phyloP scores from a whole-genome alignment of 92 coral and sea anemone species.

The Porites lobata region DNA sequence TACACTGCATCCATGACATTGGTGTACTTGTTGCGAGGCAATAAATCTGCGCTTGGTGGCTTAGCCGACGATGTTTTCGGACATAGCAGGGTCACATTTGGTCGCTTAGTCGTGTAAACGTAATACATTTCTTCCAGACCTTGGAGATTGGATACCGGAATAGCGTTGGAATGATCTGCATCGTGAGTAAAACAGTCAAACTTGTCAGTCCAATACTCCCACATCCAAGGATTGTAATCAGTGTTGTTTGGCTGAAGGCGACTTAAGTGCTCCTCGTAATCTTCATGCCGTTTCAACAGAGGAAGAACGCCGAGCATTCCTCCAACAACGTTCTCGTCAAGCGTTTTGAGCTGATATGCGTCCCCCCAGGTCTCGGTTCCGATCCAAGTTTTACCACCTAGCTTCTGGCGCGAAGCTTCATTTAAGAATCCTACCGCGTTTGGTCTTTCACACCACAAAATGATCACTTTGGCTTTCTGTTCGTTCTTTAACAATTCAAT shows the following conservation, averaged over 20 bases:
- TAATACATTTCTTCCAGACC: constrained; percentile 23
- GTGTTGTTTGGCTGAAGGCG: constrained; percentile 77
- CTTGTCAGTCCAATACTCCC: constrained; percentile 79
- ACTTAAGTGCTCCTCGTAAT: constrained; percentile 76
- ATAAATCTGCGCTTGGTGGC: constrained; percentile 67
- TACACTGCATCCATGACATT: constrained; percentile 98
- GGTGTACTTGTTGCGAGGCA: constrained; percentile 96
- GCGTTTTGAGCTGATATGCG: constrained; percentile 68
- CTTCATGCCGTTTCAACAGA: constrained; percentile 61
- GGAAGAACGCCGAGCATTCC: constrained; percentile 98
- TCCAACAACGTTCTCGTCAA: constrained; percentile 74
- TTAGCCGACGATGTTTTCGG: constrained; percentile 23
- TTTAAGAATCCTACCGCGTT: constrained; percentile 89
- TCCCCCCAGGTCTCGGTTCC: constrained; percentile 99
- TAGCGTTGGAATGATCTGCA: background rate
- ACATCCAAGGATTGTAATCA: constrained; percentile 87
- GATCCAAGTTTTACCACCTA: constrained; percentile 90
- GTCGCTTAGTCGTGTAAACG: constrained; percentile 67
- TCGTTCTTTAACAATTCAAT: constrained; percentile 71
- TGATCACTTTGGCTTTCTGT: constrained; percentile 76
- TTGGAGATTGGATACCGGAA: background rate
- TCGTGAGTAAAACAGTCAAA: constrained; percentile 57
- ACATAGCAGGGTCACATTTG: constrained; percentile 74
- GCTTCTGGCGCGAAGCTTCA: constrained; percentile 75
- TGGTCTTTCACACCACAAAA: constrained; percentile 95